Conservation (phyloP, 2,888 invertebrate genomes). For the Metellina segmentata region DNA sequence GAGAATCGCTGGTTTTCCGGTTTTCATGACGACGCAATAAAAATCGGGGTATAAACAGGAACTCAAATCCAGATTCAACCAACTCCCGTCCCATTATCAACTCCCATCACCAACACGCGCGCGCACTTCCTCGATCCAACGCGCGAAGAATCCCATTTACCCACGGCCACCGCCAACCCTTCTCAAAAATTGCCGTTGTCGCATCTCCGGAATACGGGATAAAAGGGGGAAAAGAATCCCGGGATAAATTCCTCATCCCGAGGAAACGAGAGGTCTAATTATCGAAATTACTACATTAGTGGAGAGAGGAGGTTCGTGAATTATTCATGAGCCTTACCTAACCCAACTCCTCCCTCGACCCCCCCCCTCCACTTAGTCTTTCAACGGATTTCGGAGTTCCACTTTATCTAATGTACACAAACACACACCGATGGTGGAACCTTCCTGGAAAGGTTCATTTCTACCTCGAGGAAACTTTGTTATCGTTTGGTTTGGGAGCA, state of each 20-base stretch:
- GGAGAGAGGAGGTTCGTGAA: conserved; percentile 32
- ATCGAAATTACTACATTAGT: conserved; percentile 69
- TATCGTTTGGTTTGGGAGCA: neutral
- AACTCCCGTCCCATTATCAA: no score
- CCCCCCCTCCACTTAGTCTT: neutral
- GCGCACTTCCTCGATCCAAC: no score
- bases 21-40: no score
- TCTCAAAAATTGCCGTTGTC: neutral
- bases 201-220: neutral
- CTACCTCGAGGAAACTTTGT: conserved; percentile 30
- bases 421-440: neutral
- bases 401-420: conserved; percentile 23
- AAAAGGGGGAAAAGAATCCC: neutral
- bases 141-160: no score
- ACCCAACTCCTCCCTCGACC: conserved; percentile 18
- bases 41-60: no score
- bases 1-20: no score
- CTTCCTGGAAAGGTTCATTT: conserved; percentile 2
- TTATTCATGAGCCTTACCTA: conserved; percentile 59
- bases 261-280: conserved; percentile 60
- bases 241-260: conserved; percentile 54
- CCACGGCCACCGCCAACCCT: neutral
- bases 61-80: no score
- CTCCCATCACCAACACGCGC: no score
- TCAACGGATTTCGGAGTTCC: neutral